Evolutionary conservation across 2,797 vertebrate species (phyloP).

Genomic region (Craterocephalus amniculus): DNA sequence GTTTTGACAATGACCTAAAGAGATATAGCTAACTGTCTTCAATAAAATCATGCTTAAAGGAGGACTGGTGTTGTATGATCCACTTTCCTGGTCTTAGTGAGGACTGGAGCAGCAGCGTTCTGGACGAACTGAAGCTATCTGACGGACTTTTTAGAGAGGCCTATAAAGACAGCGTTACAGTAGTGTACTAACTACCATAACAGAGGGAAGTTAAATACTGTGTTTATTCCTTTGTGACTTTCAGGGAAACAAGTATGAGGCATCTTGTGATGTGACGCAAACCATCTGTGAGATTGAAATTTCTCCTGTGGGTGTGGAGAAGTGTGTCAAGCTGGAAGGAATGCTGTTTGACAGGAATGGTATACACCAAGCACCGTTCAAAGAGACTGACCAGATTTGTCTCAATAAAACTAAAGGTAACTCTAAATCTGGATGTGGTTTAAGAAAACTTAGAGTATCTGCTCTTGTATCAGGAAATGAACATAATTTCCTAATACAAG

Average conservation of each 20-base stretch:
- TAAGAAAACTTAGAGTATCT: too few relatives aligned
- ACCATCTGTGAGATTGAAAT: accelerated
- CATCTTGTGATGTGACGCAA: accelerated
- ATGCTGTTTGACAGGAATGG: accelerated
- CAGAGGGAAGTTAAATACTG: too few relatives aligned
- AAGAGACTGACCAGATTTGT: accelerated
- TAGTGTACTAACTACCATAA: too few relatives aligned
- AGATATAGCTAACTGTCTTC: too few relatives aligned
- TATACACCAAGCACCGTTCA: accelerated
- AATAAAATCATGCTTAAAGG: too few relatives aligned
- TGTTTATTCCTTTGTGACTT: conserved; percentile 3
- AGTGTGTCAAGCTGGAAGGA: conserved; percentile 53
- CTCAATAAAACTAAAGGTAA: accelerated
- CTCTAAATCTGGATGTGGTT: background rate
- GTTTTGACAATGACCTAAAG: too few relatives aligned
- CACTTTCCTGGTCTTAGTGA: too few relatives aligned
- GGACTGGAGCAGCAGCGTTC: too few relatives aligned
- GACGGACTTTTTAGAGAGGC: background rate
- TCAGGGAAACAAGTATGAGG: accelerated
- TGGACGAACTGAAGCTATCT: too few relatives aligned
- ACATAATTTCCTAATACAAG: too few relatives aligned
- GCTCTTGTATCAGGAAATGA: too few relatives aligned
- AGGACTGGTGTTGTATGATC: too few relatives aligned
- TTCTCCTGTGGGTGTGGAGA: accelerated
- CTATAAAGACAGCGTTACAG: background rate